Evolutionary conservation across 2,113 vertebrate genomes (phyloP), one percentile per base, ranked within the genome.

Genomic region (Cryptotis parvus): DNA sequence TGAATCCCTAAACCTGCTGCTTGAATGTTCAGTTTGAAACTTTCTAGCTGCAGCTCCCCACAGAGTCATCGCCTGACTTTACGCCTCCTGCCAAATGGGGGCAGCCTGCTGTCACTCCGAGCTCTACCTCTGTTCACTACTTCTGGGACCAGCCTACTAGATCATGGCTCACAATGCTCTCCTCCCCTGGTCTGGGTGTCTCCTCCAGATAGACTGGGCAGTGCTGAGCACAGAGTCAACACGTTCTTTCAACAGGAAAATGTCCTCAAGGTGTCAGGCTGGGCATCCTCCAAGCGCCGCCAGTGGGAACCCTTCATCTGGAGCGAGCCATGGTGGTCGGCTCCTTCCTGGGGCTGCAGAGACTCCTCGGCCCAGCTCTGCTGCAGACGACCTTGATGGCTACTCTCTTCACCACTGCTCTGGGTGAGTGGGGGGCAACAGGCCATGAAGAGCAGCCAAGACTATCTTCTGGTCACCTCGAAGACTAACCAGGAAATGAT

Each of bases 371-470:
- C 29, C 39, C 75, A 61, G 52, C 33, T 69, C 76, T 96, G 29
- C 94, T 97, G 66, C 95, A 83, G 43, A 31, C 94, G 35, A 84
- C 37, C 72, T 7, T 96, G 74, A 4, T 77, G 0, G 18, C 89
- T 49, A 49, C 93, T 87, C 94, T 96, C 22, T 58, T 95, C 79
- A 55, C 73, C 66, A 20, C 85, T 35, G 95, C 92, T 73, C 85
- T 92, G 58, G 96, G 96, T 97, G 76, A 96, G 96, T 97, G 52
- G 45, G 55, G 18, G 18, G 4, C 2, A 18, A 3, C 10, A 9
- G 65, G 65, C 10, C 29, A 66, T 4, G 3, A 35, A 22, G 9
- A 61, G 22, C 0, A 41, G 49, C 31, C 12, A 27, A 84, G 14
- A 29, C 80, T 18, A 33, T 37, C 10, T 1, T n/a, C 61, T 65